Base-by-base conservation (phyloP, 1,140 invertebrate species). In the Aphaenogaster floridana region DNA sequence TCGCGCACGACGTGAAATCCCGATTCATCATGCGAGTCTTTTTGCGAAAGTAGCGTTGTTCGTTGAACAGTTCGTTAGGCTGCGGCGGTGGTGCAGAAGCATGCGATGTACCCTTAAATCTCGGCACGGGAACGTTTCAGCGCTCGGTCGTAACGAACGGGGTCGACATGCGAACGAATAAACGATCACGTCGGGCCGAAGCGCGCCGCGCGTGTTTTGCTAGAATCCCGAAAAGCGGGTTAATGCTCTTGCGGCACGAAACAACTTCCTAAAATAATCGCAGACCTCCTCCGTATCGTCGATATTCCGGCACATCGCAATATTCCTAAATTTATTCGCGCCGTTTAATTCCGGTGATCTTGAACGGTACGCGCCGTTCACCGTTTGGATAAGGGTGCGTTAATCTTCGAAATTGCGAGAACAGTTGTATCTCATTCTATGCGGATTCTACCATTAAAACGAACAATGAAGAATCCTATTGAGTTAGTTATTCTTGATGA, bases 21-120 rank as follows among this genome's bases (percentile, higher is more conserved):
- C 66, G 64, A 79, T 88, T 89, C 52, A 76, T 89, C 63, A 74
- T 57, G 54, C 61, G 28, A 71, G 7, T 36, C 42, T 28, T 78
- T 69, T 81, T 63, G 17, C 69, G 39, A 28, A 42, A 74, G 57
- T 77, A 66, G 48, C 45, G 45, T 48, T 86, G 74, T 66, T 80
- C 69, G 76, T 83, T 89, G 54, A 89, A 68, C 76, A 52, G 59
- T 68, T 81, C 69, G 83, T 80, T 87, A 87, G n/a, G 39, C 84
- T 34, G 57, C 39, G 84, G 54, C 45, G 52, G 39, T 50, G 28
- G 39, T 74, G 39, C 57, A 11, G 48, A n/a, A 69, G 61, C 89
- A 90, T 90, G 89, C 89, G 89, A 90, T 86, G 77, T 63, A 66
- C 78, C 76, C 69, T 78, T 90, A 90, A 88, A 90, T 84, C 84